Conservation (phyloP, 2,888 invertebrate genomes). For the Ochropleura leucogaster region DNA sequence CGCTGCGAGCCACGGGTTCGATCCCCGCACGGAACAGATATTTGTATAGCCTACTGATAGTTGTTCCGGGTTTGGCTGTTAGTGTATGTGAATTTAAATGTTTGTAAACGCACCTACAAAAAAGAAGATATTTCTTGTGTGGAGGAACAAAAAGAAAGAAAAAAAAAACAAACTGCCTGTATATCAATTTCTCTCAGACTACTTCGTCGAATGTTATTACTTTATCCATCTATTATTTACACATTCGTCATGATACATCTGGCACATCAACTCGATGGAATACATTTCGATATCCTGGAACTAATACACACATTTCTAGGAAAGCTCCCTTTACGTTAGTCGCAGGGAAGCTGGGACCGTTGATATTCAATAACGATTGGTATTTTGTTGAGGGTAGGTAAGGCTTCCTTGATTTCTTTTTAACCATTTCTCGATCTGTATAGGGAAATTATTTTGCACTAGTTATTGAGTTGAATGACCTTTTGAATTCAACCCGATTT, state of each 20-base stretch:
- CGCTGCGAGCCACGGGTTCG: too few species aligned
- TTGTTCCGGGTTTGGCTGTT: too few species aligned
- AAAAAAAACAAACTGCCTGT: conserved; percentile 19
- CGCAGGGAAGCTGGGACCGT: conserved; percentile 24
- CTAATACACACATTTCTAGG: conserved; percentile 42
- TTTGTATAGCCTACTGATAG: too few species aligned
- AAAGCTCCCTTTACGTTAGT: conserved; percentile 26
- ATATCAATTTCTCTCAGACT: conserved; percentile 14
- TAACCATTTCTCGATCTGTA: too few species aligned
- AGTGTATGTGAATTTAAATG: too few species aligned
- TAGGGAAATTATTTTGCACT: neutral
- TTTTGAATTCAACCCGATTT: neutral
- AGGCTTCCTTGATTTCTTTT: neutral
- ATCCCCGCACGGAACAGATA: too few species aligned
- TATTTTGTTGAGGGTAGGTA: conserved; percentile 11
- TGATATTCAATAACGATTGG: conserved; percentile 33
- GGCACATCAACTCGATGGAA: conserved; percentile 33
- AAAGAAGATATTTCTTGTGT: too few species aligned
- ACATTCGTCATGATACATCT: conserved; percentile 38
- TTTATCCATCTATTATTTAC: conserved; percentile 40
- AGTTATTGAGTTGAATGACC: neutral
- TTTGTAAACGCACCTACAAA: too few species aligned
- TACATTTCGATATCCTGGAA: conserved; percentile 43
- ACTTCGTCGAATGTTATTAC: conserved; percentile 37
- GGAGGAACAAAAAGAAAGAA: neutral